Conservation (phyloP, 2,797 vertebrate species). For the Botia almorhae region DNA sequence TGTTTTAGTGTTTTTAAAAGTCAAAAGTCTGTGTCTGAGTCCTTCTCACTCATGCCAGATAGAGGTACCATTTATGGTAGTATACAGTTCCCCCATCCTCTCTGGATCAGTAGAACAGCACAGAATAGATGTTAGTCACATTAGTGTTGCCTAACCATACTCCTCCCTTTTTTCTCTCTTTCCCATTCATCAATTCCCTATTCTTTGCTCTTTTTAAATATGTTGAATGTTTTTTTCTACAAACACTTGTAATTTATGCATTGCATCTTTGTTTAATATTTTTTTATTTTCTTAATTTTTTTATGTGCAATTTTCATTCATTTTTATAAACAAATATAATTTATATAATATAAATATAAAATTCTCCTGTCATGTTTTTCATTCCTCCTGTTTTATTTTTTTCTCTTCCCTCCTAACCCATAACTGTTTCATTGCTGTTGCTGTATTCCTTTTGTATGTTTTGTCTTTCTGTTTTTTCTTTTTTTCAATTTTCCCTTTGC, state of each 20-base stretch:
- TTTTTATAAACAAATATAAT: too few relatives aligned
- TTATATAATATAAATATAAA: too few relatives aligned
- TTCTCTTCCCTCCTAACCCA: not conserved
- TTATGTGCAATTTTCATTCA: too few relatives aligned
- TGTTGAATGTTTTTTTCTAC: not conserved
- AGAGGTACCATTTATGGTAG: slow-evolving; percentile 77
- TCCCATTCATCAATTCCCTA: not conserved
- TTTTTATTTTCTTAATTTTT: too few relatives aligned
- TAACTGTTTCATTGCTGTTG: slow-evolving; percentile 34
- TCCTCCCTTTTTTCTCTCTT: slow-evolving; percentile 1
- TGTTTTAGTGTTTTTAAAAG: slow-evolving; percentile 63
- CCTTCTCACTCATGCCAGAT: slow-evolving; percentile 70
- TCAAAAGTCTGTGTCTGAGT: slow-evolving; percentile 1
- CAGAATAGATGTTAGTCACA: slow-evolving; percentile 53
- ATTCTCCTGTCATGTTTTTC: not conserved
- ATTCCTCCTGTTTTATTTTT: not conserved
- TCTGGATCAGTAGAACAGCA: slow-evolving; percentile 70
- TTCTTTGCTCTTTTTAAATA: not conserved
- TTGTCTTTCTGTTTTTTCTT: not conserved
- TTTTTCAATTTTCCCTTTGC: not conserved
- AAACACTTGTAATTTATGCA: too few relatives aligned
- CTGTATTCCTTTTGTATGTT: not conserved
- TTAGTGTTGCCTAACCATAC: slow-evolving; percentile 57
- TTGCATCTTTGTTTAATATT: too few relatives aligned
- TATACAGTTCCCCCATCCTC: slow-evolving; percentile 71